Evolutionary conservation across 2,113 vertebrate species (phyloP).

Genomic region (Labeo rohita): DNA sequence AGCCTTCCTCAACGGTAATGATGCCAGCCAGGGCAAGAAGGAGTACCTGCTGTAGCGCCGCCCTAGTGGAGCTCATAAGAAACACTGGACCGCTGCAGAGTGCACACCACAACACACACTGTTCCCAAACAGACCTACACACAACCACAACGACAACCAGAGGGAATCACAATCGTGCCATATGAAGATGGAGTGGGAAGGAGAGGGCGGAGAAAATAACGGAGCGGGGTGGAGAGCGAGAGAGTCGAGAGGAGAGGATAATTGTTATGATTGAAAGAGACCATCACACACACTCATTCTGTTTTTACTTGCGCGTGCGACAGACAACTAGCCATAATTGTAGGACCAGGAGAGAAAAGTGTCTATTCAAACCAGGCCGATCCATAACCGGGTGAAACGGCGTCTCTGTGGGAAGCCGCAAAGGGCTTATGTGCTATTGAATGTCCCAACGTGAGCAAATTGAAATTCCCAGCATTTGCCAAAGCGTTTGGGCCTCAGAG

Average conservation of each 20-base stretch:
- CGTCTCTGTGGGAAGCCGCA: not conserved
- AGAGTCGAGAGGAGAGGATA: conserved; percentile 27
- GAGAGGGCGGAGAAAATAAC: not conserved
- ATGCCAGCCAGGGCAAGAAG: conserved; percentile 91
- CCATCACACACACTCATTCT: not conserved
- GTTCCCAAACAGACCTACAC: conserved; percentile 64
- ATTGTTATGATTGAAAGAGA: conserved; percentile 28
- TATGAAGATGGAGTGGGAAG: conserved; percentile 49
- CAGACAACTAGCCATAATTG: conserved; percentile 33
- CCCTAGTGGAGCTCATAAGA: conserved; percentile 58
- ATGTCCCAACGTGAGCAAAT: conserved; percentile 54
- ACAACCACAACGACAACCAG: conserved; percentile 44
- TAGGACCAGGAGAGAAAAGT: conserved; percentile 25
- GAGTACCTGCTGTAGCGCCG: conserved; percentile 90
- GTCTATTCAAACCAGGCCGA: conserved; percentile 10
- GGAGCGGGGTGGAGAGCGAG: not conserved
- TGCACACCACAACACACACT: conserved; percentile 48
- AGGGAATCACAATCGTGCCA: conserved; percentile 55
- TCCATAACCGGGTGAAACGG: conserved; percentile 27
- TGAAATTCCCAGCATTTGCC: conserved; percentile 59
- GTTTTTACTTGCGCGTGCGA: conserved; percentile 28
- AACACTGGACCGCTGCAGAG: conserved; percentile 43
- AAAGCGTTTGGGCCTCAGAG: conserved; percentile 55
- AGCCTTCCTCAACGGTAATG: conserved; percentile 91
- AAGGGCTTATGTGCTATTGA: conserved; percentile 54